These are phyloP conservation scores for Dromius quadrimaculatus DNA, from an alignment of 2,888 invertebrate genomes.

Conservation along the genomic window DNA sequence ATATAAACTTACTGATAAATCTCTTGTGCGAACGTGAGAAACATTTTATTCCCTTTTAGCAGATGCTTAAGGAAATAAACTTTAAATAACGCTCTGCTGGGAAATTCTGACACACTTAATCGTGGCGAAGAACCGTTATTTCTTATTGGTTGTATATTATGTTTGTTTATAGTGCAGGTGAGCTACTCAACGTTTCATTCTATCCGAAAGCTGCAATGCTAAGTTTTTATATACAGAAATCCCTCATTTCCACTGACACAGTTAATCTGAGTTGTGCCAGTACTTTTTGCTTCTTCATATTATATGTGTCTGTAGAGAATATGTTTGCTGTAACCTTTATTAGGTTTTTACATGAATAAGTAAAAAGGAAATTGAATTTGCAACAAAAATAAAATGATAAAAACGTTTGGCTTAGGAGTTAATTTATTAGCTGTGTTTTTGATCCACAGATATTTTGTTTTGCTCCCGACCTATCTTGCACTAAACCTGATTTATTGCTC, in stretches of 20 bases:
- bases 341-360: conserved; percentile 1
- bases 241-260: too few relatives aligned
- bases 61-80: conserved; percentile 40
- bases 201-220: not conserved
- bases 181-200: not conserved
- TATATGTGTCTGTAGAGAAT: conserved; percentile 6
- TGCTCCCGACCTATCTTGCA: not conserved
- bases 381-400: conserved; percentile 28
- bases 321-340: conserved; percentile 3
- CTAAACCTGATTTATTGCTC: conserved; percentile 24
- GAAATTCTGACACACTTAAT: conserved; percentile 9
- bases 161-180: not conserved
- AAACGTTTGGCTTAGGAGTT: conserved; percentile 11
- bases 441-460: conserved; percentile 24
- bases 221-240: not conserved
- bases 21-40: conserved; percentile 14
- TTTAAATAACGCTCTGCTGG: conserved; percentile 17
- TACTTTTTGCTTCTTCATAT: conserved; percentile 4
- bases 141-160: not conserved
- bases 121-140: not conserved
- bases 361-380: conserved; percentile 21
- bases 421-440: conserved; percentile 30
- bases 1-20: conserved; percentile 26
- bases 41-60: conserved; percentile 40
- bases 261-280: not conserved